A percentile compares a stretch with the other conserved stretches of the same genome.
phyloP scores from a whole-genome alignment of 2,797 vertebrate species.

The Botia kubotai region DNA sequence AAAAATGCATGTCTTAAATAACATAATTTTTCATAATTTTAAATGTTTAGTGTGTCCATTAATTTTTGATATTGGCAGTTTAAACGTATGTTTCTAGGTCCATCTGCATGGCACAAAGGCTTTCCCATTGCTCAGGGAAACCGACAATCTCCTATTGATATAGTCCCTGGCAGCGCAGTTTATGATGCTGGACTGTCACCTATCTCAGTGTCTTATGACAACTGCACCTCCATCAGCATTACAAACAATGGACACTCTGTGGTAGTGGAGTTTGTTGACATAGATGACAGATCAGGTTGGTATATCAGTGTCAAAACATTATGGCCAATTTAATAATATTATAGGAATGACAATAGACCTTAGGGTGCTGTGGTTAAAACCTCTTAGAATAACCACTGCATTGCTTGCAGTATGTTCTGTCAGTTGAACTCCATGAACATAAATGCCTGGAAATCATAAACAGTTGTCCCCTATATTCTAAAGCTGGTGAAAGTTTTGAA shows the following conservation, averaged over 20 bases:
- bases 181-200: constrained; percentile 83
- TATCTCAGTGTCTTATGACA: constrained; percentile 84
- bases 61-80: neutral
- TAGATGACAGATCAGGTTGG: constrained; percentile 88
- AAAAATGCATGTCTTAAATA: no score
- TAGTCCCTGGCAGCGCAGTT: constrained; percentile 81
- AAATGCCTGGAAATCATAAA: neutral
- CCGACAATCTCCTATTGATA: constrained; percentile 94
- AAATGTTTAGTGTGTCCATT: neutral
- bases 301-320: neutral
- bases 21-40: no score
- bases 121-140: constrained; percentile 88
- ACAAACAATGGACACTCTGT: constrained; percentile 94
- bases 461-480: neutral
- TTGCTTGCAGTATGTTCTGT: neutral
- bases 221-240: constrained; percentile 87
- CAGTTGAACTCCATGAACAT: neutral
- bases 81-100: constrained; percentile 76
- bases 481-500: no score
- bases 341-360: no score
- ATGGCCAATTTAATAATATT: neutral
- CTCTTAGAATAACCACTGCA: neutral
- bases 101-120: constrained; percentile 86
- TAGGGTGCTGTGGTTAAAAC: no score
- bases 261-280: constrained; percentile 91